Evolutionary conservation across 2,888 invertebrate species (phyloP).

Genomic region (Molorchus minor): DNA sequence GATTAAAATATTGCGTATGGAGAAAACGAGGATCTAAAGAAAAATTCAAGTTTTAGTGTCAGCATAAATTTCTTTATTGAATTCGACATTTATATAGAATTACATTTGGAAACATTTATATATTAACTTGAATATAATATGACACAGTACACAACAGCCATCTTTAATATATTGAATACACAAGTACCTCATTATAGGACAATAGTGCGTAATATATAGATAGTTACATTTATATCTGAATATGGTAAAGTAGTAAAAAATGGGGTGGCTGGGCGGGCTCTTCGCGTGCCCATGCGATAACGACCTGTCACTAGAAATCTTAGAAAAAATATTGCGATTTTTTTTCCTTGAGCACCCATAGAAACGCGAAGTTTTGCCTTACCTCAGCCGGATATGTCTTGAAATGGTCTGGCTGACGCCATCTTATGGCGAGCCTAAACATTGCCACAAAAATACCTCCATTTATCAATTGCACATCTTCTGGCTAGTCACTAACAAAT

Average conservation of each 20-base stretch:
- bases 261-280: slow-evolving; percentile 55
- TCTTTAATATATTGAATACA: slow-evolving; percentile 47
- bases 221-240: slow-evolving; percentile 51
- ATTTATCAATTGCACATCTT: slow-evolving; percentile 53
- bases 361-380: slow-evolving; percentile 58
- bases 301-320: slow-evolving; percentile 62
- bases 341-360: slow-evolving; percentile 53
- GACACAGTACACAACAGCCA: slow-evolving; percentile 62
- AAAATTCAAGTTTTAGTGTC: slow-evolving; percentile 42
- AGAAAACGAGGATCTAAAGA: too few relatives aligned
- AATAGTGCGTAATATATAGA: slow-evolving; percentile 43
- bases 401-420: slow-evolving; percentile 62
- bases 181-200: slow-evolving; percentile 43
- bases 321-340: slow-evolving; percentile 60
- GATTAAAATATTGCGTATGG: too few relatives aligned
- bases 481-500: slow-evolving; percentile 26
- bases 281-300: slow-evolving; percentile 61
- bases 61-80: slow-evolving; percentile 58
- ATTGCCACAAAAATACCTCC: slow-evolving; percentile 58
- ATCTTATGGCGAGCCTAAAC: slow-evolving; percentile 53
- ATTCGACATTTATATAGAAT: slow-evolving; percentile 59
- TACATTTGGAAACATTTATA: slow-evolving; percentile 60
- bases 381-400: slow-evolving; percentile 61
- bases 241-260: slow-evolving; percentile 62
- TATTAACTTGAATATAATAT: slow-evolving; percentile 58